Conservation (phyloP, 2,113 vertebrate genomes). For the Lepus europaeus region DNA sequence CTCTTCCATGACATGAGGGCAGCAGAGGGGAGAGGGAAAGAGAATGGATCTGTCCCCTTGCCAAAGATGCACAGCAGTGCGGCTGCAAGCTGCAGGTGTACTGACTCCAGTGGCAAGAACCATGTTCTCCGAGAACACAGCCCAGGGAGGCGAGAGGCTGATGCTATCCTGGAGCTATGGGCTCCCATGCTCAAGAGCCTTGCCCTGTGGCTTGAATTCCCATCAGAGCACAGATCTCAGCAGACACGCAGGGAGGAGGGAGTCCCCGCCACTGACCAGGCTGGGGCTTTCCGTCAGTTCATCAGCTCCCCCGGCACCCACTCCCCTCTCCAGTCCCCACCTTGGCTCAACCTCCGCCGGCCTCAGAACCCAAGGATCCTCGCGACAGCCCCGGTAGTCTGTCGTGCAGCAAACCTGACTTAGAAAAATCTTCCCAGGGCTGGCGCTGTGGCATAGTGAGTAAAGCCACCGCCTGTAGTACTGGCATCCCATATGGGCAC, state of each 20-base stretch:
- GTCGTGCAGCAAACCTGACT: background rate
- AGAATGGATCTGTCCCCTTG: background rate
- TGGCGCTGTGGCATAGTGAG: too few relatives aligned
- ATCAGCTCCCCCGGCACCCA: background rate
- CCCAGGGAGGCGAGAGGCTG: background rate
- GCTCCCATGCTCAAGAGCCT: background rate
- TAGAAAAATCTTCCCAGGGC: too few relatives aligned
- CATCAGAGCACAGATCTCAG: background rate
- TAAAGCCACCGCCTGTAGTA: too few relatives aligned
- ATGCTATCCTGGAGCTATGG: too few relatives aligned
- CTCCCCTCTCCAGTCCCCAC: background rate
- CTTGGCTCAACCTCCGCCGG: background rate
- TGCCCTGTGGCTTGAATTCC: background rate
- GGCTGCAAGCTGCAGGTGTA: background rate
- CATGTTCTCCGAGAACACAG: background rate
- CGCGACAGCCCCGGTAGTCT: rapidly evolving
- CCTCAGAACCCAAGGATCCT: rapidly evolving
- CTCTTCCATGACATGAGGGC: background rate
- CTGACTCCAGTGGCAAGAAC: background rate
- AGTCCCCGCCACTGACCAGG: background rate
- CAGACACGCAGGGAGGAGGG: background rate
- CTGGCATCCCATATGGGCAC: too few relatives aligned
- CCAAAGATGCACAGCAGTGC: rapidly evolving
- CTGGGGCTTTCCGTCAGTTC: background rate
- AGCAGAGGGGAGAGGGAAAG: background rate